Percentiles rank a stretch among this genome's conserved stretches.
These are phyloP conservation scores for Nasonovia ribisnigri DNA, from an alignment of 2,888 invertebrate genomes.

Conservation along the genomic window DNA sequence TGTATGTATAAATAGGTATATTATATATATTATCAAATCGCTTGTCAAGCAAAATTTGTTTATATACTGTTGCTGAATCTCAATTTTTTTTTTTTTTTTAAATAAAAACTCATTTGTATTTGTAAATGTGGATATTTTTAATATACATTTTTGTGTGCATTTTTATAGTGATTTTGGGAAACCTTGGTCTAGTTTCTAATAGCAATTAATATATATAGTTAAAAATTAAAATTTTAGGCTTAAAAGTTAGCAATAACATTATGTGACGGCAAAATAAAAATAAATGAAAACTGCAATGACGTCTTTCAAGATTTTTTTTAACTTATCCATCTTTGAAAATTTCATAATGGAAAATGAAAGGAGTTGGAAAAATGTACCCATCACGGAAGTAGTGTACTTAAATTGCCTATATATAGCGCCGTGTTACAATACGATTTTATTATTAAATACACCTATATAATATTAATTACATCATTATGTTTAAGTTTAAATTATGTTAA, in stretches of 20 bases:
- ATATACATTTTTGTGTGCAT: not conserved
- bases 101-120: slow-evolving; percentile 32
- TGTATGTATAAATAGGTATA: not conserved
- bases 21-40: slow-evolving; percentile 11
- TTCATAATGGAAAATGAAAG: not conserved
- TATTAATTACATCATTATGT: not conserved
- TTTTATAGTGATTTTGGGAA: no score
- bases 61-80: slow-evolving; percentile 46
- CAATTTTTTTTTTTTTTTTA: slow-evolving; percentile 19
- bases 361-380: not conserved
- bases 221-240: not conserved
- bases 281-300: not conserved
- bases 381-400: not conserved
- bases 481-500: not conserved
- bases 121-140: not conserved
- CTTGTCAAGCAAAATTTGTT: slow-evolving; percentile 23
- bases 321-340: not conserved
- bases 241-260: not conserved
- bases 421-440: not conserved
- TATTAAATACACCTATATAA: not conserved
- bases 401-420: not conserved
- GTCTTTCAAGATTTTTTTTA: not conserved
- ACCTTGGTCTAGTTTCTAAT: no score
- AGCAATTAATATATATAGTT: no score
- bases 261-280: not conserved